A percentile compares a stretch with the other conserved stretches of the same genome.
These are phyloP conservation scores for Hippopotamus amphibius DNA, from an alignment of 2,113 vertebrate species.

Conservation along the genomic window DNA sequence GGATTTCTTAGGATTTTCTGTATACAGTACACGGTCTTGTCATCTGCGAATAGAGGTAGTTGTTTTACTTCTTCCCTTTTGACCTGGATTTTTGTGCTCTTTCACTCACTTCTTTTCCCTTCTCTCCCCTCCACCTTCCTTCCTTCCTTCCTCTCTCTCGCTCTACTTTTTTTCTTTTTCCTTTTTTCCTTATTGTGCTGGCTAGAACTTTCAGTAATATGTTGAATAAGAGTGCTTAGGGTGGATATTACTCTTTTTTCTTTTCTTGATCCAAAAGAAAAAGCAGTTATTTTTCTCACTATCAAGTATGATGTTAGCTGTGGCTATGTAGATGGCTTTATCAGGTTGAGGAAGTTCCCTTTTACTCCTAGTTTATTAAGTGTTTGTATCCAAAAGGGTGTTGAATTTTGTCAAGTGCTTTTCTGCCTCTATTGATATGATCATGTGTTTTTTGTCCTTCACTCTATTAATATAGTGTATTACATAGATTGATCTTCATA, in stretches of 20 bases:
- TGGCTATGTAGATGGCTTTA: background rate
- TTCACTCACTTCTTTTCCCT: background rate
- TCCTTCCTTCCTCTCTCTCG: background rate
- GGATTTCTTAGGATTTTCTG: background rate
- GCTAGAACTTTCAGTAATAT: background rate
- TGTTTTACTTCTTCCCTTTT: background rate
- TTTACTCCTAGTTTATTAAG: background rate
- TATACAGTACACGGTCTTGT: background rate
- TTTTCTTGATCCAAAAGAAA: background rate
- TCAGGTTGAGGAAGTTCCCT: background rate
- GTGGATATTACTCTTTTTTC: background rate
- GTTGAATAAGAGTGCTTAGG: background rate
- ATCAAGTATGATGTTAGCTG: background rate
- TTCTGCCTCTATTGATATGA: background rate
- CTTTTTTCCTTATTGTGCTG: background rate
- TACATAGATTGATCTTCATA: conserved; percentile 16
- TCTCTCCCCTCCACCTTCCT: background rate
- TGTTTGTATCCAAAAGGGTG: background rate
- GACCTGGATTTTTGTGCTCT: background rate
- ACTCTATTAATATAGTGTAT: background rate
- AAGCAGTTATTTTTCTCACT: background rate
- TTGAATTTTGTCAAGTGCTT: background rate
- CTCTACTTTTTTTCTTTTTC: background rate
- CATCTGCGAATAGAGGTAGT: background rate
- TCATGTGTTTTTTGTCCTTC: background rate